Evolutionary conservation across 2,888 invertebrate genomes (phyloP), one percentile per base, ranked within the genome.

Genomic region (Maniola hyperantus): DNA sequence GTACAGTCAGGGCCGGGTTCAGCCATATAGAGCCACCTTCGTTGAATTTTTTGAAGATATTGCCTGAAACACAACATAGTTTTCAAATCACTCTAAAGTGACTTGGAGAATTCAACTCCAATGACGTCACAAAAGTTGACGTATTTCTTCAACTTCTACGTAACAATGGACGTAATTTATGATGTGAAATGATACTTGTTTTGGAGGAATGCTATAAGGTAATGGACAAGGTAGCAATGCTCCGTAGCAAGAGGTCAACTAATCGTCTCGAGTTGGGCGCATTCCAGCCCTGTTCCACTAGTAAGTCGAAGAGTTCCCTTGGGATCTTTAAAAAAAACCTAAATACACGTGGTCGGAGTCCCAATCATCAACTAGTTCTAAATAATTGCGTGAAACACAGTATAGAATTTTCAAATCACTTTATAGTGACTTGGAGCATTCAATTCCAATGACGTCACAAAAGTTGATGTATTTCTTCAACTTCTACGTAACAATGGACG

Each of bases 241-340:
- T 55, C 62, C 48, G 53, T 46, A 64, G 63, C 36, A 42, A 66
- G 39, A 51, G 69, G 63, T 69, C 64, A 69, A 64, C 59, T 66
- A 55, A 64, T 66, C 60, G 54, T 60, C 62, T 66, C 26, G 60
- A 69, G 50, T 69, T 69, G 63, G 66, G 63, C 8, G 7, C 50
- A 44, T 60, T 64, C 64, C 63, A 69, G 59, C 13, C 13, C 11
- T 13, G n/a, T n/a, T 11, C 34, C n/a, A 33, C 15, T 60, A 15
- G n/a, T n/a, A n/a, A n/a, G n/a, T n/a, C n/a, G n/a, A n/a, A n/a
- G n/a, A n/a, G n/a, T n/a, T n/a, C n/a, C n/a, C n/a, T n/a, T n/a
- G n/a, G n/a, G n/a, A n/a, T n/a, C n/a, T n/a, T n/a, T n/a, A n/a
- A n/a, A n/a, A n/a, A n/a, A n/a, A n/a, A n/a, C n/a, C n/a, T n/a